Evolutionary conservation across 2,888 invertebrate species (phyloP), one percentile per base, ranked within the genome.

Genomic region (Megalurothrips usitatus): DNA sequence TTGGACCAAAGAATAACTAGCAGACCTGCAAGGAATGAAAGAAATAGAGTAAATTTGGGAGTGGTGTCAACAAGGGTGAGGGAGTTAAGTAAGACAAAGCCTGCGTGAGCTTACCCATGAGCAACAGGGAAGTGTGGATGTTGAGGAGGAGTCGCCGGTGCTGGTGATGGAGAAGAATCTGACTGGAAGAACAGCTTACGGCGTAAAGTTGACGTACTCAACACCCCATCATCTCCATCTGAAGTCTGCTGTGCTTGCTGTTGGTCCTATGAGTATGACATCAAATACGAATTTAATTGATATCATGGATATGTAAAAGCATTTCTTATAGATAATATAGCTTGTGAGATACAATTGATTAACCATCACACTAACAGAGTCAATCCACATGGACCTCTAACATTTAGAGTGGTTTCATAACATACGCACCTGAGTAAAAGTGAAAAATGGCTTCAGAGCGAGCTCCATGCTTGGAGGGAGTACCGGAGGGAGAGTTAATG

Each of bases 381-480:
- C 34, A 43, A 43, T 43, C 34, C 6, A 43, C 34, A 43, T 43
- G 6, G 34, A 43, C 34, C 34, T 43, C 11, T 58, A 2, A 58
- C 58, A 58, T 19, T 19, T 2, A 58, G 0, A 58, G 6, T 2
- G 11, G 14, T 58, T 6, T 58, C n/a, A 58, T 1, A 14, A 2
- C 17, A 58, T 58, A 4, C n/a, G 17, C 23, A 75, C 88, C 85
- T 88, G 87, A 49, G 88, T 90, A 84, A 89, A 91, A 63, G 90
- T 91, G 85, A 90, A 92, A 86, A 90, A 93, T 78, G 91, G 91
- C 85, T 90, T 89, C 28, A 93, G 87, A 58, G 89, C 86, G 84
- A 90, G 90, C 87, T 92, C 92, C 34, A 93, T 85, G 85, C 91
- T 90, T 81, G 89, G 87, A 4, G 93, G 92, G 58, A 93, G 86